Conservation (phyloP, 2,888 invertebrate species). For the Cybosia mesomella region DNA sequence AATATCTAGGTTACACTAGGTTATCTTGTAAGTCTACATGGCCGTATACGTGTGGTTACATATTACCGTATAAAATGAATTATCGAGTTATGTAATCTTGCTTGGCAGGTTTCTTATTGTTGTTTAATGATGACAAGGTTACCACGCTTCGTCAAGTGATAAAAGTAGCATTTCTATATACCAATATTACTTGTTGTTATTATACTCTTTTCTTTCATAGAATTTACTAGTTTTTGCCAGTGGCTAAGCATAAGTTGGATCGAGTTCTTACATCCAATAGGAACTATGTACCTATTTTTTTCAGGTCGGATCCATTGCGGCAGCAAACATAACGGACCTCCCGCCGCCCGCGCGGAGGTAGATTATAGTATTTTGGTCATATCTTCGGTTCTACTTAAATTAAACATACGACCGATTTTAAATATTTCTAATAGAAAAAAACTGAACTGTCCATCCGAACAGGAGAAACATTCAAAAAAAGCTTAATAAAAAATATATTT, state of each 20-base stretch:
- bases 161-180: constrained; percentile 10
- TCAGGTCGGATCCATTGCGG: neutral
- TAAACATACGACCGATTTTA: too few species aligned
- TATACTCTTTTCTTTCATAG: neutral
- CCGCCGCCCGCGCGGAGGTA: too few species aligned
- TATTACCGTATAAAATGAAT: constrained; percentile 30
- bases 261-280: neutral
- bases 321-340: too few species aligned
- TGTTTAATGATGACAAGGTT: constrained; percentile 24
- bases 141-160: constrained; percentile 18
- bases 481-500: too few species aligned
- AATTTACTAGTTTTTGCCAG: neutral
- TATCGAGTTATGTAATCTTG: constrained; percentile 36
- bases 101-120: constrained; percentile 33
- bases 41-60: constrained; percentile 33
- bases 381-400: too few species aligned
- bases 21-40: constrained; percentile 37
- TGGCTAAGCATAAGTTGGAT: neutral
- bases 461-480: too few species aligned
- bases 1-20: constrained; percentile 40
- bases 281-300: neutral
- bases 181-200: neutral
- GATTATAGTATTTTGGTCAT: too few species aligned
- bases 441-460: too few species aligned
- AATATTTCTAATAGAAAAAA: too few species aligned